Evolutionary conservation across 2,113 vertebrate genomes (phyloP).

Genomic region (Montifringilla adamsi): DNA sequence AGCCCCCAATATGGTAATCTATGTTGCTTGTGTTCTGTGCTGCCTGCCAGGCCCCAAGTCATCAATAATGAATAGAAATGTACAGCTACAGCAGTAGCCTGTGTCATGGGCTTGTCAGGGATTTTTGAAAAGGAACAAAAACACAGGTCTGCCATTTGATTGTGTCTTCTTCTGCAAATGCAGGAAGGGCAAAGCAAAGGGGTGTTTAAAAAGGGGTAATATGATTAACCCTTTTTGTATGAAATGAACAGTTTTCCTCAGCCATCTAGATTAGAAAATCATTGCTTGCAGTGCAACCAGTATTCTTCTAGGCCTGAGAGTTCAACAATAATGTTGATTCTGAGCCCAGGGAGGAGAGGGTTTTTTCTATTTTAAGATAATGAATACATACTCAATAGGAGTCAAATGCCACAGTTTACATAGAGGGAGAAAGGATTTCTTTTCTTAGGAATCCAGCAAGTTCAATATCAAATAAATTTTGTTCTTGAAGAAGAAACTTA

Average conservation of each 20-base stretch:
- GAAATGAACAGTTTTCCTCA: not conserved
- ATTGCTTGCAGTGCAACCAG: not conserved
- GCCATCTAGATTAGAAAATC: not conserved
- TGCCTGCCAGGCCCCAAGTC: constrained; percentile 84
- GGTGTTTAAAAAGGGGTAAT: not conserved
- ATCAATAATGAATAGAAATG: constrained; percentile 96
- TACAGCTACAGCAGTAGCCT: constrained; percentile 82
- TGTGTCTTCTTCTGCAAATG: constrained; percentile 36
- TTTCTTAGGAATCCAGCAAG: not conserved
- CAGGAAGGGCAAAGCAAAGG: not conserved
- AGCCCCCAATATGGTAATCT: constrained; percentile 77
- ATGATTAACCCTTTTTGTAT: not conserved
- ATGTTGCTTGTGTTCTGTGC: constrained; percentile 87
- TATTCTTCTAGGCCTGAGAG: constrained; percentile 14
- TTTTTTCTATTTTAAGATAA: constrained; percentile 27
- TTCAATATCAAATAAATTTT: not conserved
- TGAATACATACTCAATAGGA: not conserved
- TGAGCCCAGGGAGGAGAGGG: not conserved
- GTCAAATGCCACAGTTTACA: not conserved
- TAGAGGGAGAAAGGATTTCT: not conserved
- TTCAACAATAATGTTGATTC: constrained; percentile 20
- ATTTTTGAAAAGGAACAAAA: constrained; percentile 82
- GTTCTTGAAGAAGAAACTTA: not conserved
- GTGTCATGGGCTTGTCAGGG: constrained; percentile 80
- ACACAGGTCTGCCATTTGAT: constrained; percentile 81